These are phyloP conservation scores for Delichon dasypus DNA, from an alignment of 2,797 vertebrate genomes.

Conservation along the genomic window DNA sequence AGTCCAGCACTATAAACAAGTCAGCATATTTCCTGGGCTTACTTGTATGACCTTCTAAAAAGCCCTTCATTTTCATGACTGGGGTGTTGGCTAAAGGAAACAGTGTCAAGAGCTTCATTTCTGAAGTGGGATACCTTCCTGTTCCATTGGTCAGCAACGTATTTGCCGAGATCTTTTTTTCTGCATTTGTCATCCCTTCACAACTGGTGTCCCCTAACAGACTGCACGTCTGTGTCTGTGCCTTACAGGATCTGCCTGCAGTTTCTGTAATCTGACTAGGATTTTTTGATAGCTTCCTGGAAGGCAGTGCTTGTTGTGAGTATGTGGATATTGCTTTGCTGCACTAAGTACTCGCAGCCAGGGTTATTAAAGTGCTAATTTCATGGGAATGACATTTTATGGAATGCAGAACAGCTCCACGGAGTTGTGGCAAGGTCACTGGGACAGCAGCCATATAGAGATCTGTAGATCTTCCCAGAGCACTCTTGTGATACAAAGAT, in stretches of 20 bases:
- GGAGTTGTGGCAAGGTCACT: slow-evolving; percentile 14
- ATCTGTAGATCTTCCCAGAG: not conserved
- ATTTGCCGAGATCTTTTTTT: not conserved
- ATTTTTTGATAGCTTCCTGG: not conserved
- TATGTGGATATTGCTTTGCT: not conserved
- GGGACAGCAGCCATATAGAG: not conserved
- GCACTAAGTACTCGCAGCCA: not conserved
- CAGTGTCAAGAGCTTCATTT: not conserved
- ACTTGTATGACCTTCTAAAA: not conserved
- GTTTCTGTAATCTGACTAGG: not conserved
- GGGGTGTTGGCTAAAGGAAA: not conserved
- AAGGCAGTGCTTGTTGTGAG: not conserved
- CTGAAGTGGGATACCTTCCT: not conserved
- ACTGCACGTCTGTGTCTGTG: not conserved
- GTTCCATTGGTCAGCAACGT: not conserved
- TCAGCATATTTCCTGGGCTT: not conserved
- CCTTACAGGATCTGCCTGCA: not conserved
- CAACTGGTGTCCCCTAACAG: not conserved
- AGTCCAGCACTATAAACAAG: not conserved
- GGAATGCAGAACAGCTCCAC: not conserved
- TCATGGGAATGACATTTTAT: not conserved
- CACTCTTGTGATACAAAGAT: not conserved
- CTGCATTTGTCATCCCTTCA: not conserved
- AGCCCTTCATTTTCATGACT: not conserved
- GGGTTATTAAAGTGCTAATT: slow-evolving; percentile 44